phyloP scores from a whole-genome alignment of 1,140 invertebrate genomes.

The Dolichoris vasculosae region DNA sequence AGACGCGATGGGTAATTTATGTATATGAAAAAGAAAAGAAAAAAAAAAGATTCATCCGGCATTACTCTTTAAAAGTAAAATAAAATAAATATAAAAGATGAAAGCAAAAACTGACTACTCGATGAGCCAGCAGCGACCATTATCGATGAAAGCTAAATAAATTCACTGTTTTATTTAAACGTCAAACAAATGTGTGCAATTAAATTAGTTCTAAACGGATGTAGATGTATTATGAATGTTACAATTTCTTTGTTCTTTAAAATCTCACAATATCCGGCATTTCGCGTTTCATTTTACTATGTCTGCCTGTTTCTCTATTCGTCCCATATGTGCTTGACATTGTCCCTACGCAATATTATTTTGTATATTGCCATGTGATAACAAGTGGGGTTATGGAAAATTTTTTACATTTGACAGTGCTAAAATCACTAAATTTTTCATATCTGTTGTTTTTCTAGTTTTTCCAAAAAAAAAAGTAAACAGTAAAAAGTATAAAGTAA shows the following conservation, averaged over 20 bases:
- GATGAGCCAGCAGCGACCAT: conserved; percentile 75
- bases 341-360: conserved; percentile 46
- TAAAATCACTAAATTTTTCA: conserved; percentile 14
- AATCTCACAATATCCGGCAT: conserved; percentile 20
- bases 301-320: conserved; percentile 55
- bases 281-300: conserved; percentile 43
- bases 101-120: conserved; percentile 54
- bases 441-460: conserved; percentile 10
- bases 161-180: conserved; percentile 51
- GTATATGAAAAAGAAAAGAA: conserved; percentile 46
- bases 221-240: conserved; percentile 52
- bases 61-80: conserved; percentile 45
- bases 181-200: conserved; percentile 47
- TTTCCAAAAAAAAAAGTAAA: neutral
- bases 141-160: conserved; percentile 72
- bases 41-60: conserved; percentile 41
- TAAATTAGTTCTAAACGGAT: conserved; percentile 34
- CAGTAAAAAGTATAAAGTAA: too few relatives aligned
- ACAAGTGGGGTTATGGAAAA: neutral
- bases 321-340: conserved; percentile 56
- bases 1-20: conserved; percentile 53
- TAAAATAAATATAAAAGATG: too few relatives aligned
- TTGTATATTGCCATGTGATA: conserved; percentile 26
- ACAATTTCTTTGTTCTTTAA: conserved; percentile 31
- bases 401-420: neutral